Evolutionary conservation across 92 coral and sea anemone genomes (phyloP).

Genomic region (Pocillopora meandrina): DNA sequence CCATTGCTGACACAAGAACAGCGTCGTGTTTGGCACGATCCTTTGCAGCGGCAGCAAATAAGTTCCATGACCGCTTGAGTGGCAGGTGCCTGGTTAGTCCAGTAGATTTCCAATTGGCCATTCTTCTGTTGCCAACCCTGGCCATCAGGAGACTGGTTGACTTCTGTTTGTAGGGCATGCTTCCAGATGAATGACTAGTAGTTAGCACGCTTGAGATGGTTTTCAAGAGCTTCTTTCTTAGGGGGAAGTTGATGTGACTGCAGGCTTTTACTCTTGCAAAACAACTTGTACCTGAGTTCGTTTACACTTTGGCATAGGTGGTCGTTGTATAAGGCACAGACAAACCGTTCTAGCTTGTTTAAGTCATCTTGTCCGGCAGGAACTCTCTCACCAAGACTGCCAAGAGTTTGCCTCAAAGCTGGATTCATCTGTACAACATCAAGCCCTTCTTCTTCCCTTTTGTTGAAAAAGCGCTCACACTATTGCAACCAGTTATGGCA

Average conservation of each 20-base stretch:
- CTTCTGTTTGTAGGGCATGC: conserved; percentile 45
- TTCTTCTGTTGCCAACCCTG: conserved; percentile 50
- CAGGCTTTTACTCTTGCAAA: conserved; percentile 55
- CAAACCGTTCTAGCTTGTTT: conserved; percentile 23
- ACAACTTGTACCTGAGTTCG: conserved; percentile 47
- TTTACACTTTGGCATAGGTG: conserved; percentile 24
- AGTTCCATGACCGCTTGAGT: conserved; percentile 7
- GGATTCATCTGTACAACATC: conserved; percentile 26
- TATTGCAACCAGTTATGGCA: conserved; percentile 42
- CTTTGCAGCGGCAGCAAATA: too few relatives aligned
- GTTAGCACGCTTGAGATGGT: conserved; percentile 65
- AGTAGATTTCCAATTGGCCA: conserved; percentile 42
- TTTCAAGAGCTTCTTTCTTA: conserved; percentile 32
- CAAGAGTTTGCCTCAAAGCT: background rate
- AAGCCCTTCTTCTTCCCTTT: conserved; percentile 46
- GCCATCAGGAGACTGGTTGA: conserved; percentile 39
- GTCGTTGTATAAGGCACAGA: conserved; percentile 46
- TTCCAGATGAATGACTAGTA: conserved; percentile 59
- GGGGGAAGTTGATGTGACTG: conserved; percentile 75
- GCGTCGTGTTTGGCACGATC: too few relatives aligned
- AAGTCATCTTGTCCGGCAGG: background rate
- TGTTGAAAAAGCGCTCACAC: conserved; percentile 39
- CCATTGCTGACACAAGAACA: too few relatives aligned
- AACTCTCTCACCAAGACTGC: conserved; percentile 11
- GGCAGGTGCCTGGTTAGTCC: conserved; percentile 51